A percentile compares a stretch with the other conserved stretches of the same genome.
These are phyloP conservation scores for Amblyopsis rosae DNA, from an alignment of 2,113 vertebrate species.

Conservation along the genomic window DNA sequence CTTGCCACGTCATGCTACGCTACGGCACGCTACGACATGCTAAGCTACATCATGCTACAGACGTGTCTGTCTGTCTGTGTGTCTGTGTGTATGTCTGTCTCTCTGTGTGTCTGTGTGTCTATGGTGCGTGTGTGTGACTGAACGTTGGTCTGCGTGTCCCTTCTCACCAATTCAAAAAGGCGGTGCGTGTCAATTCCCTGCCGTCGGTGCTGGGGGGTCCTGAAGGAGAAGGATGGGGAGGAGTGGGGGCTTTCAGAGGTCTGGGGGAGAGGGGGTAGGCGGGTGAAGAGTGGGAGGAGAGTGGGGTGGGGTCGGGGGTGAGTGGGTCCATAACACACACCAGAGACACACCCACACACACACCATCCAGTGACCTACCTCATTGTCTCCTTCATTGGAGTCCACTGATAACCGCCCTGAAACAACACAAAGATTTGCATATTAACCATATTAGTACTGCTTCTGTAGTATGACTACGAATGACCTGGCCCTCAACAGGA, in stretches of 20 bases:
- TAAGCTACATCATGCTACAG: too few relatives aligned
- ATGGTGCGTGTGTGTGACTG: not conserved
- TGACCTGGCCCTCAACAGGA: too few relatives aligned
- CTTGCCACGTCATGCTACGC: too few relatives aligned
- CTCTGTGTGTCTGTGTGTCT: not conserved
- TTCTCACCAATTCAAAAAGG: slow-evolving; percentile 78
- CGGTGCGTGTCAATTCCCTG: slow-evolving; percentile 76
- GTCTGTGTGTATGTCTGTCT: not conserved
- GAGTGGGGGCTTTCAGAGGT: slow-evolving; percentile 84
- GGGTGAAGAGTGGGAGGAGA: slow-evolving; percentile 65
- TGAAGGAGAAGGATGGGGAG: slow-evolving; percentile 77
- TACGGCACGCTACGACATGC: not conserved
- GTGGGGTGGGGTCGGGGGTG: slow-evolving; percentile 70
- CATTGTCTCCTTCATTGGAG: slow-evolving; percentile 82
- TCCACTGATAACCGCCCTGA: slow-evolving; percentile 83
- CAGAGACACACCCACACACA: not conserved
- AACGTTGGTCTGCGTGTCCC: not conserved
- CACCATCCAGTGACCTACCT: slow-evolving; percentile 58
- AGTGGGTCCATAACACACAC: slow-evolving; percentile 38
- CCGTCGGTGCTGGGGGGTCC: slow-evolving; percentile 71
- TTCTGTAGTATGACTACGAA: not conserved
- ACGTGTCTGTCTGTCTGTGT: not conserved
- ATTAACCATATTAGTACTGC: not conserved
- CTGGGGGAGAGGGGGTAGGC: slow-evolving; percentile 43
- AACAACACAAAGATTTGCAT: not conserved